phyloP scores from a whole-genome alignment of 2,888 invertebrate genomes.

The Clistopyga incitator region DNA sequence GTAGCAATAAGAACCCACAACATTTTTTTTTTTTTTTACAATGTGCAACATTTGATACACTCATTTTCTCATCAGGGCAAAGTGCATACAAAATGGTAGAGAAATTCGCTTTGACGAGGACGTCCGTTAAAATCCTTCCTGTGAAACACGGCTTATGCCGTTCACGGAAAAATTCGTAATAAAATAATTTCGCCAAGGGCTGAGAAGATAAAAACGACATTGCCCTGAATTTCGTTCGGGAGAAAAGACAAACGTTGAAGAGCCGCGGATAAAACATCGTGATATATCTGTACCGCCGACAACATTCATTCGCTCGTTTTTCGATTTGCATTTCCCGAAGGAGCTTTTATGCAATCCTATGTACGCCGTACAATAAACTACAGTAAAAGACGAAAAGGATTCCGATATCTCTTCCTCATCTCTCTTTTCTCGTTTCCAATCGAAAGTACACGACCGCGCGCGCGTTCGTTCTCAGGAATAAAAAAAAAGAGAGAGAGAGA shows the following conservation, averaged over 20 bases:
- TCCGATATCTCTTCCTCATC: conserved; percentile 73
- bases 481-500: too few species aligned
- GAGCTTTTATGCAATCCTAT: conserved; percentile 65
- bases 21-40: too few species aligned
- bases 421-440: conserved; percentile 73
- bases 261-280: neutral
- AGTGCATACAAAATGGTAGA: too few species aligned
- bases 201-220: neutral
- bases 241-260: neutral
- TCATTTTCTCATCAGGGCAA: too few species aligned
- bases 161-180: neutral
- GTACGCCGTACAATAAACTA: conserved; percentile 12
- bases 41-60: too few species aligned
- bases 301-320: conserved; percentile 64
- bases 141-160: neutral
- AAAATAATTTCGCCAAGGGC: neutral
- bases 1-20: too few species aligned
- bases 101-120: too few species aligned
- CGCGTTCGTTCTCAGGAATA: conserved; percentile 69
- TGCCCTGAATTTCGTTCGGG: neutral
- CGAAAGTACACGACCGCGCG: conserved; percentile 49
- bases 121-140: neutral
- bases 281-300: conserved; percentile 41
- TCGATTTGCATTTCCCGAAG: conserved; percentile 73
- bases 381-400: conserved; percentile 63